phyloP scores from a whole-genome alignment of 1,140 invertebrate species.

The Lasaia peninsularis region DNA sequence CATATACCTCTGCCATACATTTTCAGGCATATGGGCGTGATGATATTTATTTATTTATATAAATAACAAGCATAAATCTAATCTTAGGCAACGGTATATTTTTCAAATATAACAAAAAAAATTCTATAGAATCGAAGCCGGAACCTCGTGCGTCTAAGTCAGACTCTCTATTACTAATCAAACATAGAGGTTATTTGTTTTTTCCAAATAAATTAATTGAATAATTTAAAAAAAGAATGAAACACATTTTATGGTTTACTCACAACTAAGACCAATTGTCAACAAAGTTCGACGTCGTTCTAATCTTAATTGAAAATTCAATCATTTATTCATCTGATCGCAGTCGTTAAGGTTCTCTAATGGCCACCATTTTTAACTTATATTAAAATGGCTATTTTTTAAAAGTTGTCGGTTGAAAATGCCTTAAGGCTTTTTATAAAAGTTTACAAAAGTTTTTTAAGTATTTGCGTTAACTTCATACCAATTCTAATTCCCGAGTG shows the following conservation, averaged over 20 bases:
- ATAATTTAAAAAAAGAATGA: slow-evolving; percentile 18
- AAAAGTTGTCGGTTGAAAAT: slow-evolving; percentile 39
- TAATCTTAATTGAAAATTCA: slow-evolving; percentile 76
- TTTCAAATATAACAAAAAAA: no score
- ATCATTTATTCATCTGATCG: slow-evolving; percentile 73
- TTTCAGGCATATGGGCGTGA: no score
- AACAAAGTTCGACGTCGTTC: slow-evolving; percentile 58
- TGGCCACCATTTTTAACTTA: slow-evolving; percentile 57
- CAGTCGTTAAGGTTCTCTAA: slow-evolving; percentile 65
- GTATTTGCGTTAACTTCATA: background rate
- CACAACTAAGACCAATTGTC: slow-evolving; percentile 43
- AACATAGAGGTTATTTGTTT: no score
- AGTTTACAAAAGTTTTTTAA: background rate
- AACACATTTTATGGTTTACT: slow-evolving; percentile 40
- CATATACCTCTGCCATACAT: no score
- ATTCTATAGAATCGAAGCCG: no score
- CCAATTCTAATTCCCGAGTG: background rate
- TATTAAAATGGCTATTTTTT: slow-evolving; percentile 53
- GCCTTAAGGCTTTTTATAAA: slow-evolving; percentile 1
- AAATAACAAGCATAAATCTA: no score
- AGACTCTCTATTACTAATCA: no score
- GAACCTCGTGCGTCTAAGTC: no score
- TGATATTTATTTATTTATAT: no score
- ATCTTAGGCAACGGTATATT: no score
- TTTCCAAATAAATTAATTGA: slow-evolving; percentile 7